Evolutionary conservation across 2,113 vertebrate species (phyloP), one percentile per base, ranked within the genome.

Genomic region (Daubentonia madagascariensis): DNA sequence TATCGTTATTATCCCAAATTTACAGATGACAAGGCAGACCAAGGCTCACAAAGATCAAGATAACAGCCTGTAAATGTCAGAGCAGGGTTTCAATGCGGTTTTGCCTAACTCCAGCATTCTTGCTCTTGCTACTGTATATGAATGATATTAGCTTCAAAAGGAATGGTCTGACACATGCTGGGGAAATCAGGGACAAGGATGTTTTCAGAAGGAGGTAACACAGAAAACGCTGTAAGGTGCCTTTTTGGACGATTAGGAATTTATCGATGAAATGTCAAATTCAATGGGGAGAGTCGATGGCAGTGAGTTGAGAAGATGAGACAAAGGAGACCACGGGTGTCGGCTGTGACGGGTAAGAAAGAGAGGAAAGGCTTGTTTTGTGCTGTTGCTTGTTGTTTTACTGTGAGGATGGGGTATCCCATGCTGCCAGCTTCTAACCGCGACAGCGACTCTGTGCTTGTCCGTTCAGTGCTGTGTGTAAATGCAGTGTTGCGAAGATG

Each of bases 381-480:
- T 91, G 28, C 14, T 78, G 22, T 35, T 22, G 23, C 30, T 30
- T 65, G 22, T 35, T 30, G 35, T 48, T 81, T 92, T 30, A 37
- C 10, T 48, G 67, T 37, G 1, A 52, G 13, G n/a, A 80, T 35
- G 52, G n/a, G 57, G 10, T 72, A 16, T 43, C 48, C 73, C 70
- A 40, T 43, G 70, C 54, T 65, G 65, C 45, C 78, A 76, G 88
- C 54, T 37, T 52, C 30, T 96, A 83, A 87, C 85, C n/a, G 57
- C 85, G 52, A 75, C 93, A 90, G 79, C 93, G 85, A 95, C 78
- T 86, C 79, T 90, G 90, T 96, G 95, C 81, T 67, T 96, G 88
- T 96, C 61, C 28, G 81, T 86, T 81, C 59, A 63, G 65, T 92
- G 91, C 88, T 92, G 92, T 96, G 87, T 96, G 65, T 96, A 85